Conservation (phyloP, 2,113 vertebrate genomes). For the Psittacara wagleri region DNA sequence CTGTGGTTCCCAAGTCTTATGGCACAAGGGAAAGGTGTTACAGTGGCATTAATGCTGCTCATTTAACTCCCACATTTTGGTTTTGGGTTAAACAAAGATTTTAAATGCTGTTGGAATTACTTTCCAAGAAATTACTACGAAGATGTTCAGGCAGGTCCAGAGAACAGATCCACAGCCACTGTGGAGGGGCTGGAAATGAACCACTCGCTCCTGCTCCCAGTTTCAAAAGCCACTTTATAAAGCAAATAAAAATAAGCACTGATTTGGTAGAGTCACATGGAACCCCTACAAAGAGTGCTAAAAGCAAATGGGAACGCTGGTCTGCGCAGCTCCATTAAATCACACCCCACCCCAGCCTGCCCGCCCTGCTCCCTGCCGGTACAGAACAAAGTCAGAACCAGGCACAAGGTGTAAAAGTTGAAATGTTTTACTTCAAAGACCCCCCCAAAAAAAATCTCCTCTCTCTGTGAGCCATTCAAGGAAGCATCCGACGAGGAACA, state of each 20-base stretch:
- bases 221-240: slow-evolving; percentile 63
- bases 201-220: rapidly evolving
- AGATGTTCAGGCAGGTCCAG: rapidly evolving
- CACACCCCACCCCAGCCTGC: not conserved
- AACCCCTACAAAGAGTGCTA: slow-evolving; percentile 39
- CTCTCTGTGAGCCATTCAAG: slow-evolving; percentile 21
- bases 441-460: not conserved
- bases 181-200: not conserved
- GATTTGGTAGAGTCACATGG: slow-evolving; percentile 2
- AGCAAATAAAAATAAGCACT: slow-evolving; percentile 58
- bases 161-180: not conserved
- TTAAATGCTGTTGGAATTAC: not conserved
- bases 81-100: not conserved
- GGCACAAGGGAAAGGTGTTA: rapidly evolving
- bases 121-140: not conserved
- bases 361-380: not conserved
- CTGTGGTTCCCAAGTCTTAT: not conserved
- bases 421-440: slow-evolving; percentile 58
- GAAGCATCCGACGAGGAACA: slow-evolving; percentile 51
- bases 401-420: not conserved
- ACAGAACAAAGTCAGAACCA: not conserved
- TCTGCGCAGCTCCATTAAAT: not conserved
- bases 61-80: not conserved
- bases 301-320: not conserved
- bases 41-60: not conserved